Evolutionary conservation across 2,797 vertebrate genomes (phyloP), one percentile per base, ranked within the genome.

Genomic region (Gymnocypris eckloni): DNA sequence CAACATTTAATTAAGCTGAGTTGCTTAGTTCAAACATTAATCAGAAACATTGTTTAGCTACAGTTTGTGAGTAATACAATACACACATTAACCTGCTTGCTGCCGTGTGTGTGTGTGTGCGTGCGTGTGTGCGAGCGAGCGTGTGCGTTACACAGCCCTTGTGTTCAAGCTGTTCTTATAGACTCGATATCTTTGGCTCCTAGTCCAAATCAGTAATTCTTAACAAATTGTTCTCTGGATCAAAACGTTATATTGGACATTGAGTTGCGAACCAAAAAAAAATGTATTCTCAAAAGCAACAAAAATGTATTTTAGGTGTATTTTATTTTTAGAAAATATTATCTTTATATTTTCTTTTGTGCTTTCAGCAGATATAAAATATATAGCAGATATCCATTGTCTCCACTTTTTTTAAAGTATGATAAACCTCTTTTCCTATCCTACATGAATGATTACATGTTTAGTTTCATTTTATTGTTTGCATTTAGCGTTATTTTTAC

Each of bases 101-200:
- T 20, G 33, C 28, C 0, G 28, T 39, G 39, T 39, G 39, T 39
- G 39, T 39, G 39, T 6, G 39, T 39, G 39, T 39, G 39, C 7
- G 28, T 28, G 28, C 28, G 33, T 33, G 33, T 2, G 33, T 2
- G 33, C 33, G 33, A 28, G 28, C 33, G 33, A 33, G 33, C 33
- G 33, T 2, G 28, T 28, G 33, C 33, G 33, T 90, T 89, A 88
- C 86, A 90, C 91, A 84, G 90, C 77, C 72, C 82, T 90, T 89
- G 88, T 87, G 91, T 87, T 86, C 78, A 8, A 4, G 22, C 39
- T 79, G 76, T 73, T 54, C 28, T 76, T 79, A 25, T 54, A 61
- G 56, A 64, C 1, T 8, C 54, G n/a, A 39, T 8, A 20, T n/a
- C 3, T 10, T 69, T 43, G 69, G 1, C 43, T 50, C 15, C 25